Conservation (phyloP, 2,113 vertebrate species). For the Dunckerocampus dactyliophorus region DNA sequence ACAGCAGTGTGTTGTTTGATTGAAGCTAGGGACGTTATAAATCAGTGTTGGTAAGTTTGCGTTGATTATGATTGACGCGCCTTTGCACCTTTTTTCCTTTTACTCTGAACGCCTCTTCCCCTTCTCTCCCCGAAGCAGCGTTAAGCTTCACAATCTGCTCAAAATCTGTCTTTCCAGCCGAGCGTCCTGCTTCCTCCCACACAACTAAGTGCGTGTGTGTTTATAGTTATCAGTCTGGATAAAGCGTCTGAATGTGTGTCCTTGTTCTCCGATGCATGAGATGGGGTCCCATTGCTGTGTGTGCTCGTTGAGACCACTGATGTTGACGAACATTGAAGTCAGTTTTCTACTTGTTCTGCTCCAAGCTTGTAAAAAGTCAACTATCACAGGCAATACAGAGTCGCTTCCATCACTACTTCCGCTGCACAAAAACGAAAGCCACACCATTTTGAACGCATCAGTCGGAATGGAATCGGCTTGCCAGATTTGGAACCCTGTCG, state of each 20-base stretch:
- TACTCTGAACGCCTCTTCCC: neutral
- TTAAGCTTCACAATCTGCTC: constrained; percentile 45
- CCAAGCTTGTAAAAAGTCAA: constrained; percentile 14
- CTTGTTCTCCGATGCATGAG: constrained; percentile 15
- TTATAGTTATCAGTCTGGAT: neutral
- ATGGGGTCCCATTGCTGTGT: constrained; percentile 24
- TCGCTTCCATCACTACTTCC: constrained; percentile 12
- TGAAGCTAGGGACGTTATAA: neutral
- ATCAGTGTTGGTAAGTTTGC: neutral
- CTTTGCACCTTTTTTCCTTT: neutral
- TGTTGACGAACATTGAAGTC: constrained; percentile 28
- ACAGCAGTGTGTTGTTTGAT: too few species aligned
- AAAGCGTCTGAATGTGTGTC: constrained; percentile 5
- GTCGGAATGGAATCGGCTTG: neutral
- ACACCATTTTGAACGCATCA: neutral
- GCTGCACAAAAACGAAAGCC: constrained; percentile 4
- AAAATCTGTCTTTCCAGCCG: constrained; percentile 39
- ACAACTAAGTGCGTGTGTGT: constrained; percentile 16
- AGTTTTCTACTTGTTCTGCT: neutral
- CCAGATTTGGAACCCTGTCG: neutral
- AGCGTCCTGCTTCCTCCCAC: constrained; percentile 25
- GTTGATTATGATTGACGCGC: neutral
- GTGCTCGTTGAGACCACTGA: constrained; percentile 21
- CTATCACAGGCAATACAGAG: constrained; percentile 20
- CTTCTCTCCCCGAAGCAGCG: constrained; percentile 9